Evolutionary conservation across 2,797 vertebrate genomes (phyloP).

Genomic region (Thripadectes ignobilis): DNA sequence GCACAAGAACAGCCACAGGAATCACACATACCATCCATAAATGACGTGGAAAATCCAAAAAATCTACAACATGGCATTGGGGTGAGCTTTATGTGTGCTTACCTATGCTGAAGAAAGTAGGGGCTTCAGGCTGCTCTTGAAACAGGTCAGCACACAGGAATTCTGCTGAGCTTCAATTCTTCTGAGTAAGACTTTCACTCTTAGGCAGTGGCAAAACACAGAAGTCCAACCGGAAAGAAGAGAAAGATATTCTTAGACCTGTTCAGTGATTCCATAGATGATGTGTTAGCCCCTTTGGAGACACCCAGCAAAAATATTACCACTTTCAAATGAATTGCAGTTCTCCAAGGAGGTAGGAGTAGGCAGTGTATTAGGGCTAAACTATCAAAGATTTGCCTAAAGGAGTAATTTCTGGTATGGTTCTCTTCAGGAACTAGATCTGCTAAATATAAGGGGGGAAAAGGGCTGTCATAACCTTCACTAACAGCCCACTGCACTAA

Average conservation of each 20-base stretch:
- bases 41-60: neutral
- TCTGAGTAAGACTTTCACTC: neutral
- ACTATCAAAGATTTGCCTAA: neutral
- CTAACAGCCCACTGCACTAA: neutral
- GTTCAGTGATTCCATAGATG: neutral
- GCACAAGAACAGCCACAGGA: neutral
- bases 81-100: rapidly evolving
- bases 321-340: neutral
- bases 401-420: neutral
- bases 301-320: neutral
- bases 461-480: neutral
- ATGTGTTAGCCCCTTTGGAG: neutral
- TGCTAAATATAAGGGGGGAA: neutral
- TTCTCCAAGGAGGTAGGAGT: neutral
- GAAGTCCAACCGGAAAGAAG: neutral
- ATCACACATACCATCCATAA: neutral
- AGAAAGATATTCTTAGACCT: neutral
- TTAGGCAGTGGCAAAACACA: neutral
- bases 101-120: neutral
- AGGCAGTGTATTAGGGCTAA: rapidly evolving
- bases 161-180: neutral
- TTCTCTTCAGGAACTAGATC: neutral
- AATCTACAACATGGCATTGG: rapidly evolving
- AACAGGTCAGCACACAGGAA: neutral
- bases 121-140: neutral